Conservation (phyloP, 2,888 invertebrate genomes). For the Metellina segmentata region DNA sequence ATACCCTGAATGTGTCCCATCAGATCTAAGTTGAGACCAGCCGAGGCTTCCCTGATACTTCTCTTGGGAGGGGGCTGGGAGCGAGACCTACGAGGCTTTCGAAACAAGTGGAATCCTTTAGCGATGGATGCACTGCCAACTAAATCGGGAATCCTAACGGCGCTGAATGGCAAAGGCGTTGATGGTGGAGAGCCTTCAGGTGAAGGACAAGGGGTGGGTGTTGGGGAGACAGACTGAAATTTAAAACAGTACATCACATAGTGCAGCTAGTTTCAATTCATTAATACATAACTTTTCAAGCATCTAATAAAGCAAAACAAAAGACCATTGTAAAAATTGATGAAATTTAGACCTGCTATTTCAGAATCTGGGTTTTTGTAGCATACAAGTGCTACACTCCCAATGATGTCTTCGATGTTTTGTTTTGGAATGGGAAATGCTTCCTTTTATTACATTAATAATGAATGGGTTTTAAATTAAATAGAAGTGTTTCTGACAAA, state of each 20-base stretch:
- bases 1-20: slow-evolving; percentile 74
- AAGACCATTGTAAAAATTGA: background rate
- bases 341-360: background rate
- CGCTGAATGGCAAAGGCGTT: slow-evolving; percentile 74
- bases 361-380: background rate
- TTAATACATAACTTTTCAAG: background rate
- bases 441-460: too few species aligned
- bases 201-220: slow-evolving; percentile 77
- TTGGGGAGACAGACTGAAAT: slow-evolving; percentile 70
- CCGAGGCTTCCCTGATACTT: slow-evolving; percentile 46
- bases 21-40: slow-evolving; percentile 64
- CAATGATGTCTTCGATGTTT: too few species aligned
- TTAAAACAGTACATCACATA: background rate
- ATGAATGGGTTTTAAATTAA: too few species aligned
- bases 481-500: too few species aligned
- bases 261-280: background rate
- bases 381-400: too few species aligned
- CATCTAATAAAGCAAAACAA: background rate
- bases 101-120: slow-evolving; percentile 70
- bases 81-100: slow-evolving; percentile 65
- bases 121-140: slow-evolving; percentile 72
- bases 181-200: slow-evolving; percentile 77
- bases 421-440: too few species aligned
- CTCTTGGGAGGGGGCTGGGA: slow-evolving; percentile 68
- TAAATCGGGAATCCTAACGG: slow-evolving; percentile 73